These are phyloP conservation scores for Drosophila lacteicornis DNA, from an alignment of 1,140 invertebrate genomes.

Conservation along the genomic window DNA sequence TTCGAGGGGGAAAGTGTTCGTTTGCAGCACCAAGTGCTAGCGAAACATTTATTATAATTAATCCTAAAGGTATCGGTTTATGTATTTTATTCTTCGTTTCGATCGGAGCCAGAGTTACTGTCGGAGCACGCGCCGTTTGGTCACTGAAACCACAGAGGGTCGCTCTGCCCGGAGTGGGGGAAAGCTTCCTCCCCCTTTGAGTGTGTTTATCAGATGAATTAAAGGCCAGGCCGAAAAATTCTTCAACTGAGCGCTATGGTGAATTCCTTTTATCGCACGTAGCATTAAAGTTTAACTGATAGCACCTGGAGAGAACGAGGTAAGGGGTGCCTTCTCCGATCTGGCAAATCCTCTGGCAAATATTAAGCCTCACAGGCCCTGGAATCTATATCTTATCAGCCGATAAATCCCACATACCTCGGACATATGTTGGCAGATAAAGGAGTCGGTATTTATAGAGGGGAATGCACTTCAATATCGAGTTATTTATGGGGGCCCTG, in stretches of 20 bases:
- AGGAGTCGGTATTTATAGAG: conserved; percentile 16
- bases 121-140: conserved; percentile 56
- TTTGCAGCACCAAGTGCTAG: conserved; percentile 19
- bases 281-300: conserved; percentile 27
- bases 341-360: conserved; percentile 19
- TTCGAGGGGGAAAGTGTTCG: conserved; percentile 2
- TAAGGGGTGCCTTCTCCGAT: conserved; percentile 6
- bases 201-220: conserved; percentile 58
- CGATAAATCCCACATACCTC: conserved; percentile 35
- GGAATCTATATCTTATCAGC: conserved; percentile 36
- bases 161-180: conserved; percentile 18
- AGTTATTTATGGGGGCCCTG: conserved; percentile 22
- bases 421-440: conserved; percentile 38
- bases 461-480: conserved; percentile 29
- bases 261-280: conserved; percentile 72
- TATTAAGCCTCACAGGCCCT: conserved; percentile 13
- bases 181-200: conserved; percentile 20
- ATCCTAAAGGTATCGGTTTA: conserved; percentile 18
- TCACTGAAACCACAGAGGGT: conserved; percentile 44
- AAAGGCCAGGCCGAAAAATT: conserved; percentile 63
- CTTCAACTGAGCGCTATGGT: conserved; percentile 58
- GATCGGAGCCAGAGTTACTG: conserved; percentile 11
- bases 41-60: conserved; percentile 18
- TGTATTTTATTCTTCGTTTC: conserved; percentile 1
- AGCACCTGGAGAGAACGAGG: neutral